Evolutionary conservation across 2,888 invertebrate species (phyloP).

Genomic region (Podotricha telesiphe): DNA sequence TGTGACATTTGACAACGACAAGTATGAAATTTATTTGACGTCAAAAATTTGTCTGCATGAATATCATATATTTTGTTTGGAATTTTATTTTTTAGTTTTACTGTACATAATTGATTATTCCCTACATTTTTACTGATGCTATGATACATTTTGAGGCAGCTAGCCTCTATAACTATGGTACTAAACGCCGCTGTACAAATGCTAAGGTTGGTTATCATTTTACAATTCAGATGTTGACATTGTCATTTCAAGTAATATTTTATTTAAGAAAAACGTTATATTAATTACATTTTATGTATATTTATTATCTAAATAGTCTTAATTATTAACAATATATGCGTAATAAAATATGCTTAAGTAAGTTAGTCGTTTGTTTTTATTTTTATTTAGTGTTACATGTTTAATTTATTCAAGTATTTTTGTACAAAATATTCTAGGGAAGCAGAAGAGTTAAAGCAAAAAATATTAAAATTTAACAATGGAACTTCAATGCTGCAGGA

Average conservation of each 20-base stretch:
- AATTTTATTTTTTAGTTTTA: conserved; percentile 54
- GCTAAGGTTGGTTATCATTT: conserved; percentile 82
- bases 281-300: background rate
- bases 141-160: conserved; percentile 78
- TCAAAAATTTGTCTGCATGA: conserved; percentile 51
- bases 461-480: conserved; percentile 86
- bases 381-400: background rate
- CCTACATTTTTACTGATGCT: conserved; percentile 66
- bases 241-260: background rate
- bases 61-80: conserved; percentile 73
- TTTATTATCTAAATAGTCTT: background rate
- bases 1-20: conserved; percentile 27
- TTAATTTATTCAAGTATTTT: background rate
- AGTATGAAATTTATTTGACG: conserved; percentile 20
- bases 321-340: background rate
- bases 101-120: conserved; percentile 16
- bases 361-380: background rate
- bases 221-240: conserved; percentile 9
- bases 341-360: background rate
- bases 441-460: conserved; percentile 89
- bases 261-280: background rate
- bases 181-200: conserved; percentile 90
- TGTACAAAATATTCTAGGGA: conserved; percentile 75
- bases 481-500: conserved; percentile 77
- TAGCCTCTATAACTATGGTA: conserved; percentile 86